A percentile compares a stretch with the other conserved stretches of the same genome.
Conservation (phyloP, 1,140 invertebrate genomes). For the Eriocheir sinensis region DNA sequence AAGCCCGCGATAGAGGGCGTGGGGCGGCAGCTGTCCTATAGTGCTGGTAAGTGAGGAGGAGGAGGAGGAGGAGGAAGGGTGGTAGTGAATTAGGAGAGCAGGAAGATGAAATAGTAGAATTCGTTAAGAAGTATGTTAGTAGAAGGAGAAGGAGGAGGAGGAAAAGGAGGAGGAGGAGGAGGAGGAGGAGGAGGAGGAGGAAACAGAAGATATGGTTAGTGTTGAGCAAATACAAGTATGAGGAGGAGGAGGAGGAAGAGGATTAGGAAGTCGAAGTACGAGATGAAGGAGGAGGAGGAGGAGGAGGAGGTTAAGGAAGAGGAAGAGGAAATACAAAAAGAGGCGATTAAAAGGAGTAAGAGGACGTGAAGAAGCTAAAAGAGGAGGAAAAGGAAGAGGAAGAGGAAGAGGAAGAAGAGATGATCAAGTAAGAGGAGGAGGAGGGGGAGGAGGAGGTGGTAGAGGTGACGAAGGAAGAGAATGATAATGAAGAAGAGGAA, state of each 20-base stretch:
- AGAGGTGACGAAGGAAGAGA: not conserved
- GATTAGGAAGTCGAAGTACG: not conserved
- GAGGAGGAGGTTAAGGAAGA: not conserved
- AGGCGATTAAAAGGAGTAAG: not conserved
- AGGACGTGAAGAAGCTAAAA: not conserved
- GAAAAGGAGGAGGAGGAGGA: not conserved
- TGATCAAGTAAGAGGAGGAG: not conserved
- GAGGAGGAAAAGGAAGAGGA: not conserved
- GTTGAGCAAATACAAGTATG: not conserved
- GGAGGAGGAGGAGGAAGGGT: not conserved
- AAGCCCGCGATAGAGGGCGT: not conserved
- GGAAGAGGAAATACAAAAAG: not conserved
- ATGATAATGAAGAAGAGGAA: too few relatives aligned
- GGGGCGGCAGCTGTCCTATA: conserved; percentile 37
- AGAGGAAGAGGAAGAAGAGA: too few relatives aligned
- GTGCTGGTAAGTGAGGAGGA: conserved; percentile 31
- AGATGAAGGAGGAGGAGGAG: not conserved
- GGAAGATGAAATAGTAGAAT: not conserved
- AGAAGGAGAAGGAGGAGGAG: not conserved
- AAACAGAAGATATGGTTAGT: not conserved
- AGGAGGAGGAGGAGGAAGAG: not conserved
- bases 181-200: not conserved
- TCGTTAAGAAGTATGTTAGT: not conserved
- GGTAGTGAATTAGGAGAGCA: not conserved
- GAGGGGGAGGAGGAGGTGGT: not conserved